Evolutionary conservation across 2,797 vertebrate genomes (phyloP), one percentile per base, ranked within the genome.

Genomic region (Artibeus jamaicensis): DNA sequence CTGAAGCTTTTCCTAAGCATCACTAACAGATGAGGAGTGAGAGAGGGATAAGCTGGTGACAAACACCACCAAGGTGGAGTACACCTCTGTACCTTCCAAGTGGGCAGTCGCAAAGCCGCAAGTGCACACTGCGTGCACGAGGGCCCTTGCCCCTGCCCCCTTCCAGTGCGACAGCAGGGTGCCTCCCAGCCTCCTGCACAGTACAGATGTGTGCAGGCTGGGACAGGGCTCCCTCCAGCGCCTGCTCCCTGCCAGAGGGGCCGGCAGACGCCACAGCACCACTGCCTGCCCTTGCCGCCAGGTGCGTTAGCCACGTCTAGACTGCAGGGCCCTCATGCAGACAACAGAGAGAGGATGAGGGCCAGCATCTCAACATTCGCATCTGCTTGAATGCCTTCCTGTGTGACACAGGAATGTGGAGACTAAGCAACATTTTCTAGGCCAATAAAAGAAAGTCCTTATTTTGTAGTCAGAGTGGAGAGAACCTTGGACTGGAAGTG

Each of bases 381-480:
- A 59, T 79, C 53, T 82, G 89, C 10, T 21, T 79, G 50, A 76
- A 77, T 50, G 68, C 53, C n/a, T 83, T 92, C 74, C 48, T 59
- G 76, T 68, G 37, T 48, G 79, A 93, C n/a, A 18, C 8, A 39
- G 89, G 67, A 81, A 92, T 55, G 48, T 68, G 57, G 78, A 91
- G 86, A 86, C 29, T 11, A 65, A 89, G 50, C 65, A 46, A 70
- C 18, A 39, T 91, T 89, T 85, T 79, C 92, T 95, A 86, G 91
- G 74, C 67, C 86, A 84, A 50, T 32, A 26, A 78, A 84, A 89
- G 57, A 88, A 94, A 96, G 73, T 78, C 39, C 59, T 90, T 53
- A 71, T 86, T 96, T 44, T 89, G 70, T 39, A 89, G 79, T 84
- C 65, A 34, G 29, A 79, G 15, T 22, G 9, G 26, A 83, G 68